Evolutionary conservation across 2,113 vertebrate species (phyloP), one percentile per base, ranked within the genome.

Genomic region (Peromyscus californicus): DNA sequence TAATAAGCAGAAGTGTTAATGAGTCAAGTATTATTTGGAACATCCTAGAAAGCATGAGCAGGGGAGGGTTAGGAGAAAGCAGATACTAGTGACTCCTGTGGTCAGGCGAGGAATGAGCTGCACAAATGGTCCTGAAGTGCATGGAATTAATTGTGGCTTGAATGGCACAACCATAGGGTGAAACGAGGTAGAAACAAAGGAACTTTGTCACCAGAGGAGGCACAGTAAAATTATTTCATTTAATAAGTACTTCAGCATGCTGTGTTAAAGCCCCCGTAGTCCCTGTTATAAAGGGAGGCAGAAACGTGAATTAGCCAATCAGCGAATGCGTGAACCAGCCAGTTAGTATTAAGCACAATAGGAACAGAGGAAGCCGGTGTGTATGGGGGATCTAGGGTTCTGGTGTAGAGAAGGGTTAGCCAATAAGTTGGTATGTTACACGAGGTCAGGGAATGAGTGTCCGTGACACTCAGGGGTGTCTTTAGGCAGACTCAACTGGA

Each of bases 91-190:
- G 7, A 36, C 33, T 26, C n/a, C 16, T 9, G 0, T 11, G 2
- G 4, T 54, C 31, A 10, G 5, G 16, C 2, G 36, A 21, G 8
- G 39, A 10, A 1, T 4, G 26, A 22, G 8, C 4, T 33, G 2
- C 0, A 17, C n/a, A 36, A 69, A 78, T 17, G 5, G 7, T 17
- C 33, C 31, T 12, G 19, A 29, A 45, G 39, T 22, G 9, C 17
- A 70, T 26, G 29, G 1, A 16, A 45, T 57, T 5, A 9, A 51
- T 42, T 5, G 13, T 54, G 31, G 31, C 8, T 76, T 67, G 33
- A 24, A 2, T 17, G 57, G 48, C 15, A 59, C 72, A 88, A 85
- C 45, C 17, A 12, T 6, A 5, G 42, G 39, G 42, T 8, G 5
- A 82, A 86, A 65, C 21, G 78, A 70, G 6, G 31, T 42, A 4